Base-by-base conservation (phyloP, 2,888 invertebrate genomes). In the Galerucella nymphaeae region DNA sequence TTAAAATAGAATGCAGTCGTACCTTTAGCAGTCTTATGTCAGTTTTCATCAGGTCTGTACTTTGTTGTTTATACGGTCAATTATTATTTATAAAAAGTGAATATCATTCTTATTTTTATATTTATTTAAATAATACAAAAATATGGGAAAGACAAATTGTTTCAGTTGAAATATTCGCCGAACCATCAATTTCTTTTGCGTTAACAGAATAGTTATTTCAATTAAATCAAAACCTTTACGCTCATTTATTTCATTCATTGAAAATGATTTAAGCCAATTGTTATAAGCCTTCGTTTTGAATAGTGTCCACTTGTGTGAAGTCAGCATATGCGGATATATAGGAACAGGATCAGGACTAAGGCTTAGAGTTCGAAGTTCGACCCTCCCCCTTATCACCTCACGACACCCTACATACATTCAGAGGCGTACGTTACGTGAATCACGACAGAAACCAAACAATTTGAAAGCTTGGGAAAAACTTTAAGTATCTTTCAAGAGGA, bases 301-400 rank as follows among this genome's bases (percentile, higher is more conserved):
- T 73, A 75, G 76, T 72, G 74, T 75, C 77, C 79, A 79, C 79
- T 81, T 83, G 80, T 83, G 83, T 83, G 84, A 84, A 84, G 83
- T 83, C 82, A 82, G 77, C 84, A 83, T 83, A 80, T 83, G 83
- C 77, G 67, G 67, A 42, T n/a, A 62, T 58, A 45, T 55, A 67
- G 73, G 75, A 75, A 76, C 72, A 73, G 74, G 70, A 48, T 62
- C 57, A 64, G 64, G 70, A 62, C 65, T 38, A 58, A 69, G 62
- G 75, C 75, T 75, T 72, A 75, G 71, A 73, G 73, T 72, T 69
- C 57, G 74, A 73, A 76, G 68, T 75, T 70, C 63, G 72, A 69
- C 71, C 74, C 74, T 74, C 59, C 53, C 59, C 67, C 53, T 61
- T 62, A 62, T 62, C 61, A 62, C 20, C 61, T 61, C 58, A 20